Evolutionary conservation across 2,113 vertebrate species (phyloP).

Genomic region (Gopherus evgoodei): DNA sequence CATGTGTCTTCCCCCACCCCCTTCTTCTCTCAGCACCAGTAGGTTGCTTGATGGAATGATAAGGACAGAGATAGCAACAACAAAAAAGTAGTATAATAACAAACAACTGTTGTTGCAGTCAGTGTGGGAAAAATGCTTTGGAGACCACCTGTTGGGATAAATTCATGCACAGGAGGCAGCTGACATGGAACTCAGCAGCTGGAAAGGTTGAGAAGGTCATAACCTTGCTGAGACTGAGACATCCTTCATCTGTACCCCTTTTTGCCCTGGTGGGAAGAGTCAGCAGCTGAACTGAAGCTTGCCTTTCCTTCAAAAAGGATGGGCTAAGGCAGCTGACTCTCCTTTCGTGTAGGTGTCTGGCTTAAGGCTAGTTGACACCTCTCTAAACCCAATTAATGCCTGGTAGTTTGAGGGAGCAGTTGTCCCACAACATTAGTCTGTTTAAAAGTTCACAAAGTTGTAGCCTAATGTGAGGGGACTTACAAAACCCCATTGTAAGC

Average conservation of each 20-base stretch:
- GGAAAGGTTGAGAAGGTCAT: not conserved
- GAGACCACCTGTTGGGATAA: not conserved
- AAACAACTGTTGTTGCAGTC: not conserved
- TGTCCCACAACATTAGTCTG: not conserved
- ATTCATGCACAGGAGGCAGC: not conserved
- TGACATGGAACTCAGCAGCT: not conserved
- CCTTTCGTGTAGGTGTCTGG: not conserved
- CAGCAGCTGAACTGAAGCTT: not conserved
- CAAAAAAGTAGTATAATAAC: not conserved
- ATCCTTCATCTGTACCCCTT: rapidly evolving
- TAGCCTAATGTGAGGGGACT: not conserved
- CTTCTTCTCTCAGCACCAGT: not conserved
- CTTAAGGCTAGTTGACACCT: not conserved
- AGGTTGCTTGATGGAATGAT: not conserved
- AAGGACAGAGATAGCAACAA: not conserved
- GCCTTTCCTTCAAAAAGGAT: not conserved
- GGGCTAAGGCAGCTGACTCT: not conserved
- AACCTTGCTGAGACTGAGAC: not conserved
- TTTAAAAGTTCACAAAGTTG: not conserved
- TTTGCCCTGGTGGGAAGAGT: not conserved
- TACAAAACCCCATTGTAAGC: not conserved
- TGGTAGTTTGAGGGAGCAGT: not conserved
- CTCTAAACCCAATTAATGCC: not conserved
- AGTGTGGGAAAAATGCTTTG: not conserved
- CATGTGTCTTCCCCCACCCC: not conserved